Evolutionary conservation across 2,888 invertebrate genomes (phyloP).

Genomic region (Synanthedon vespiformis): DNA sequence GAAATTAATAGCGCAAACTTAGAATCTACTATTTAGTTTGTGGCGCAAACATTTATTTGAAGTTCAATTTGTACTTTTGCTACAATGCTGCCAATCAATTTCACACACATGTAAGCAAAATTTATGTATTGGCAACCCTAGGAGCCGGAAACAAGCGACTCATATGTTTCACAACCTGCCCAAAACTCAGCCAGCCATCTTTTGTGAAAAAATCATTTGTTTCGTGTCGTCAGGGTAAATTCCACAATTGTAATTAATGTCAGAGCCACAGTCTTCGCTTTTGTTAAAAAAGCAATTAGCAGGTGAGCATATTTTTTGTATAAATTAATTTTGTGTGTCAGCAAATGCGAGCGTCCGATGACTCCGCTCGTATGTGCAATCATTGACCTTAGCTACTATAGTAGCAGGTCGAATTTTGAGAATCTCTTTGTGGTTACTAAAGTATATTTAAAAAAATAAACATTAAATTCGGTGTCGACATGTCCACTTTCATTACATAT

Average conservation of each 20-base stretch:
- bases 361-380: constrained; percentile 41
- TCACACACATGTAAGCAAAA: too few relatives aligned
- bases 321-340: constrained; percentile 29
- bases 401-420: constrained; percentile 52
- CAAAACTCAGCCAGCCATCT: constrained; percentile 77
- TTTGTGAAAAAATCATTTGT: constrained; percentile 78
- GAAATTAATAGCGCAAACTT: too few relatives aligned
- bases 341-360: constrained; percentile 39
- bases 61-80: too few relatives aligned
- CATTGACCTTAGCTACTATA: constrained; percentile 52
- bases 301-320: constrained; percentile 73
- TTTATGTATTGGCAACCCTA: constrained; percentile 24
- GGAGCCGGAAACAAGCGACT: constrained; percentile 58
- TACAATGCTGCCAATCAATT: too few relatives aligned
- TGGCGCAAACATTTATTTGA: too few relatives aligned
- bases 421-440: constrained; percentile 7
- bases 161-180: constrained; percentile 69
- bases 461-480: not conserved
- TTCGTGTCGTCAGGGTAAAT: constrained; percentile 80
- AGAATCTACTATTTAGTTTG: too few relatives aligned
- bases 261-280: constrained; percentile 95
- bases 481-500: not conserved
- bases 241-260: constrained; percentile 90
- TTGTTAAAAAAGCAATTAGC: constrained; percentile 95
- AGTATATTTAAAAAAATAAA: not conserved